A percentile compares a stretch with the other conserved stretches of the same genome.
Conservation (phyloP, 2,888 invertebrate genomes). For the Calephelis perditalis region DNA sequence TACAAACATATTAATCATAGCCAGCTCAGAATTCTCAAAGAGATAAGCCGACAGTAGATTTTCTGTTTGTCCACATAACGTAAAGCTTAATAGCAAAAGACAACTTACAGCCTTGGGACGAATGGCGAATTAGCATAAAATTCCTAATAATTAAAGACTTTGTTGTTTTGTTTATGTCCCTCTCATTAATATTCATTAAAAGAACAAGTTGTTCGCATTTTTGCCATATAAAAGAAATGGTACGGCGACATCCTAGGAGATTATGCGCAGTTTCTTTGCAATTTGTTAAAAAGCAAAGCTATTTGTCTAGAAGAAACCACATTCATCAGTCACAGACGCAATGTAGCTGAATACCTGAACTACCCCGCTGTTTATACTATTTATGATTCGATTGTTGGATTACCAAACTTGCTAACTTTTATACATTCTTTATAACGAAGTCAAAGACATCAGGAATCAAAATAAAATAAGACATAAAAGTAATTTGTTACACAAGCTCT, state of each 20-base stretch:
- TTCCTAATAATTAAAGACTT: slow-evolving; percentile 8
- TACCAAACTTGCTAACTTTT: slow-evolving; percentile 32
- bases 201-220: slow-evolving; percentile 44
- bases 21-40: background rate
- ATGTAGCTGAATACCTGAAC: slow-evolving; percentile 30
- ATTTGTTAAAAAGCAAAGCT: slow-evolving; percentile 54
- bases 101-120: background rate
- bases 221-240: slow-evolving; percentile 45
- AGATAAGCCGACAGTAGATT: background rate
- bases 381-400: slow-evolving; percentile 51
- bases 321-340: slow-evolving; percentile 47
- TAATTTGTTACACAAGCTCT: slow-evolving; percentile 14
- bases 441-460: slow-evolving; percentile 12
- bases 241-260: slow-evolving; percentile 36
- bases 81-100: background rate
- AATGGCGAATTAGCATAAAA: slow-evolving; percentile 6
- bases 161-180: slow-evolving; percentile 15
- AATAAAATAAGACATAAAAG: slow-evolving; percentile 15
- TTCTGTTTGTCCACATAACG: background rate
- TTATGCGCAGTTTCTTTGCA: slow-evolving; percentile 38
- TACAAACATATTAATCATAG: background rate
- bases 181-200: slow-evolving; percentile 55
- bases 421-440: slow-evolving; percentile 16
- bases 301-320: slow-evolving; percentile 56
- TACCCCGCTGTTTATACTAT: slow-evolving; percentile 34